Conservation (phyloP, 2,113 vertebrate species). For the Fulmarus glacialis region DNA sequence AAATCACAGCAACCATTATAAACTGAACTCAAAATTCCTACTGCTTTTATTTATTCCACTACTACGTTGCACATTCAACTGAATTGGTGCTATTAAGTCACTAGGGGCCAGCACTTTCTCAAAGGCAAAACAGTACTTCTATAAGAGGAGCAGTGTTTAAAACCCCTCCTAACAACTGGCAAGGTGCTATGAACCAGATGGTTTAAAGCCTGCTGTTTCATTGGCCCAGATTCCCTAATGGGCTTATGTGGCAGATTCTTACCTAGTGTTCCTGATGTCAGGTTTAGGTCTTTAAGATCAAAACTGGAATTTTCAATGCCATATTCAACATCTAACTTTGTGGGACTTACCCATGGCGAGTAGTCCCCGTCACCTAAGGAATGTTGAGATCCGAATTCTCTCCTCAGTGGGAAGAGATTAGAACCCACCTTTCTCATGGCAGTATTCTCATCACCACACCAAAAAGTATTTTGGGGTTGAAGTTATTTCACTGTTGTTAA, state of each 20-base stretch:
- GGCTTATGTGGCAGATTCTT: neutral
- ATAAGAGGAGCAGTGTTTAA: neutral
- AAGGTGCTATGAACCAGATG: neutral
- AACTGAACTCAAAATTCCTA: neutral
- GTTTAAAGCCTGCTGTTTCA: neutral
- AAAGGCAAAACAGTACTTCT: neutral
- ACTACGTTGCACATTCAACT: neutral
- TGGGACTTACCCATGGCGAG: neutral
- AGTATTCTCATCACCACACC: neutral
- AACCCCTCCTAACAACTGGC: neutral
- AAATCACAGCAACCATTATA: neutral
- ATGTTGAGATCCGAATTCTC: neutral
- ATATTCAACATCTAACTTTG: neutral
- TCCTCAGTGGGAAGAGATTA: neutral
- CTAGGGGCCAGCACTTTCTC: neutral
- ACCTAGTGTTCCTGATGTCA: neutral
- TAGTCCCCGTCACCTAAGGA: neutral
- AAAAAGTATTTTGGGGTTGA: neutral
- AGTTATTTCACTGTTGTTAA: neutral
- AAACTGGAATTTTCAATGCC: neutral
- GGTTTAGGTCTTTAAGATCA: neutral
- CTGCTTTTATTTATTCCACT: neutral
- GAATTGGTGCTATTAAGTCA: neutral
- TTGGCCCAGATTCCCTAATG: neutral
- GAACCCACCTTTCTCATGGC: neutral